phyloP scores from a whole-genome alignment of 2,888 invertebrate genomes.

The Ophion slaviceki region DNA sequence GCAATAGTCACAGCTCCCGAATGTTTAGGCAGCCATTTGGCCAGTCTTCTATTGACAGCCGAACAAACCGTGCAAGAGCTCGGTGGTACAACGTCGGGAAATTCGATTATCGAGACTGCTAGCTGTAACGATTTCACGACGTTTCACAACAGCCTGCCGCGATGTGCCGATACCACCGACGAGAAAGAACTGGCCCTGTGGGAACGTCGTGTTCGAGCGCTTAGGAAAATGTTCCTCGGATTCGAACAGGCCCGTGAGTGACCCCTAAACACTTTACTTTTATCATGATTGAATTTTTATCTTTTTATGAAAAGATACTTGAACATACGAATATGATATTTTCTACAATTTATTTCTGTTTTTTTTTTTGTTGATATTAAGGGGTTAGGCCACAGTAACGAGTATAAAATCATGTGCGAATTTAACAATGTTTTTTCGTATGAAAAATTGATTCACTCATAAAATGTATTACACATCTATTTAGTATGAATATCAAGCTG shows the following conservation, averaged over 20 bases:
- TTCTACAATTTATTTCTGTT: no score
- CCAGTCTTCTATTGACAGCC: slow-evolving; percentile 91
- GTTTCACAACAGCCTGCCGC: slow-evolving; percentile 85
- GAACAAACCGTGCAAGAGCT: slow-evolving; percentile 93
- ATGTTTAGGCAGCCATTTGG: slow-evolving; percentile 90
- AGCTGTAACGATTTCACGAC: slow-evolving; percentile 80
- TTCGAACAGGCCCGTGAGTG: slow-evolving; percentile 92
- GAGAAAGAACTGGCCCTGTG: slow-evolving; percentile 94
- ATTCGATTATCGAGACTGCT: slow-evolving; percentile 77
- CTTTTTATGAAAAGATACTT: no score
- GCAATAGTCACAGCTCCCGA: slow-evolving; percentile 89
- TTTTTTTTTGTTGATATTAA: not conserved
- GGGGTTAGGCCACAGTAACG: no score
- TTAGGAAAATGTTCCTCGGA: slow-evolving; percentile 92
- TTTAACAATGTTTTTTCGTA: no score
- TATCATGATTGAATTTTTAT: no score
- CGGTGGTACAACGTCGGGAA: slow-evolving; percentile 84
- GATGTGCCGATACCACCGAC: slow-evolving; percentile 89
- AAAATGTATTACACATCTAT: no score
- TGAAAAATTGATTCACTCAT: no score
- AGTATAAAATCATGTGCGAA: no score
- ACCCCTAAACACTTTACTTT: not conserved
- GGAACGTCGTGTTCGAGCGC: slow-evolving; percentile 92
- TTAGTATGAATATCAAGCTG: no score
- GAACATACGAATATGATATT: no score